phyloP scores from a whole-genome alignment of 2,888 invertebrate genomes.

The Drosophila cognata region DNA sequence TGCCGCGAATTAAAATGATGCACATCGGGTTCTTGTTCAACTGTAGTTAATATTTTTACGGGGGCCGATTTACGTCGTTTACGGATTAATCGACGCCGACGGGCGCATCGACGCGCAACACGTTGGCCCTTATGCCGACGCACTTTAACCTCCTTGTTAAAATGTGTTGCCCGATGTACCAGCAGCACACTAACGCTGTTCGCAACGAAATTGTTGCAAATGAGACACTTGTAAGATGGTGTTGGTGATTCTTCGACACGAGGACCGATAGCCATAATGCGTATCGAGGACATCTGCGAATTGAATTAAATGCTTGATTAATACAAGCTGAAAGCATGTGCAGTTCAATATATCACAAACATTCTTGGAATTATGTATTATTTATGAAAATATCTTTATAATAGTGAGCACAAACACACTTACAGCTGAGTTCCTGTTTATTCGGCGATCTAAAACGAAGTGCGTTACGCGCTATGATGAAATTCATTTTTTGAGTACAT shows the following conservation, averaged over 20 bases:
- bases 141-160: background rate
- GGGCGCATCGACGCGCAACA: too few relatives aligned
- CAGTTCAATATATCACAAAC: background rate
- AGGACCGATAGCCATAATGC: background rate
- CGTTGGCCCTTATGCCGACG: fast-evolving
- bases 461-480: too few relatives aligned
- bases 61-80: background rate
- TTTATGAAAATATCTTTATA: background rate
- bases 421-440: background rate
- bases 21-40: background rate
- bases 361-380: background rate
- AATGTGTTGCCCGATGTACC: background rate
- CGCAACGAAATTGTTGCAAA: background rate
- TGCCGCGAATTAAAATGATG: background rate
- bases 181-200: background rate
- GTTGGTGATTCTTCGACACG: background rate
- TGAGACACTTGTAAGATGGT: background rate
- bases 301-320: background rate
- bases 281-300: background rate
- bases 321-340: background rate
- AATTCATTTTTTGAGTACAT: too few relatives aligned
- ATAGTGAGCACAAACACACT: background rate
- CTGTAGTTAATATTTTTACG: background rate
- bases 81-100: background rate
- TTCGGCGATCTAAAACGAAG: too few relatives aligned